Evolutionary conservation across 2,888 invertebrate species (phyloP), one percentile per base, ranked within the genome.

Genomic region (Priapulus caudatus): DNA sequence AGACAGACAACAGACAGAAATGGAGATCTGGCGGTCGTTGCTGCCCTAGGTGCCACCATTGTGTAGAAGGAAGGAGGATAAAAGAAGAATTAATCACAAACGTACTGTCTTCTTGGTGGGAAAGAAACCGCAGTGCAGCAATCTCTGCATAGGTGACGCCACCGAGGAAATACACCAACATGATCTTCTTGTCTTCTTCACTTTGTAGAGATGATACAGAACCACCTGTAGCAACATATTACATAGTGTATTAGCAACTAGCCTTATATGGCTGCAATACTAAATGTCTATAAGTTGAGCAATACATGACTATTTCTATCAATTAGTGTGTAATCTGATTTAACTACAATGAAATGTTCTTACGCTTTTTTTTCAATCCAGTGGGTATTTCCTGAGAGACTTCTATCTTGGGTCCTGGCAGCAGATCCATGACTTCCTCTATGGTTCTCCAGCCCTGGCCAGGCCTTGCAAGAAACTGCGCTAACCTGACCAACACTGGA

Each of bases 81-180:
- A 16, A 52, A 16, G 3, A 10, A 51, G 3, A 4, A 24, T 15
- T 3, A 20, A 51, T 52, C 21, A n/a, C n/a, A n/a, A n/a, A n/a
- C 22, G 18, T 47, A 58, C 52, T 18, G 22, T 56, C 53, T 18
- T 58, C 53, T 48, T 63, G 62, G 43, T 68, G 67, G 1, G 70
- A 68, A 1, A 73, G 60, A 57, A 69, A 79, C 44, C 79, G 64
- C 5, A 80, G 64, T 1, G 79, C 79, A n/a, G 79, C 75, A 45
- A 81, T 75, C 67, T 98, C 98, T 1, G 93, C 89, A 73, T 84
- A 90, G 0, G 97, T 98, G 67, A 93, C 89, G 0, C 98, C 98
- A 2, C 98, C 98, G 16, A 98, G 82, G 68, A 95, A 93, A 71
- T 93, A 90, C 1, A 98, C 89, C 1, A 97, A 74, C 4, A 92